Conservation (phyloP, 1,140 invertebrate genomes). For the Magallana ariakensis region DNA sequence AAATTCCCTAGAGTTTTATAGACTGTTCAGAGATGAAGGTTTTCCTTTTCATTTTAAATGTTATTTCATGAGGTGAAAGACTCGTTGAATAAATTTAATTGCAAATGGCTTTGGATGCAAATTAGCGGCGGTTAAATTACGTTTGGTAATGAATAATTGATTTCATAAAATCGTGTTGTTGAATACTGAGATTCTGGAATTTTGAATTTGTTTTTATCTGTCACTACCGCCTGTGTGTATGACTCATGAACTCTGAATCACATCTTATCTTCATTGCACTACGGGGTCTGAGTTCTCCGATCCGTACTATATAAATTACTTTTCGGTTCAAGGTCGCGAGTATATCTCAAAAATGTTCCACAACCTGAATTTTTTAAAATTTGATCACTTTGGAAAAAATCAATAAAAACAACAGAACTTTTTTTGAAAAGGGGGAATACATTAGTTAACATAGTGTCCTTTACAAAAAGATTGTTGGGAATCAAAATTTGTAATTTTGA, state of each 20-base stretch:
- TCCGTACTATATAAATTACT: slow-evolving; percentile 20
- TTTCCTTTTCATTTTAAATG: no score
- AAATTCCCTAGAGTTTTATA: no score
- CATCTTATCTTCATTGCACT: slow-evolving; percentile 19
- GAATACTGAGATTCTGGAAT: slow-evolving; percentile 10
- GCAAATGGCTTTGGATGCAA: no score
- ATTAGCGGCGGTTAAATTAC: neutral
- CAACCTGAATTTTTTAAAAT: neutral
- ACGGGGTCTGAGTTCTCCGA: neutral
- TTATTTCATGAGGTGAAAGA: no score
- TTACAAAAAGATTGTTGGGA: no score
- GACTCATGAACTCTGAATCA: slow-evolving; percentile 33
- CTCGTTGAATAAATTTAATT: no score
- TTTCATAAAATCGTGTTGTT: neutral
- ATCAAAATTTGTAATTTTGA: no score
- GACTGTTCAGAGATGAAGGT: no score
- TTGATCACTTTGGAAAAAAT: neutral
- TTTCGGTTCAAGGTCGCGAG: slow-evolving; percentile 23
- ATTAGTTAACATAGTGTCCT: no score
- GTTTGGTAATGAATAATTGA: neutral
- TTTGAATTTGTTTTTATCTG: slow-evolving; percentile 12
- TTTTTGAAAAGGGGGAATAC: neutral
- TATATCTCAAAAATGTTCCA: neutral
- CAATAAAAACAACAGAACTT: neutral
- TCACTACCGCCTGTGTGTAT: neutral